Evolutionary conservation across 2,113 vertebrate genomes (phyloP).

Genomic region (Scomber scombrus): DNA sequence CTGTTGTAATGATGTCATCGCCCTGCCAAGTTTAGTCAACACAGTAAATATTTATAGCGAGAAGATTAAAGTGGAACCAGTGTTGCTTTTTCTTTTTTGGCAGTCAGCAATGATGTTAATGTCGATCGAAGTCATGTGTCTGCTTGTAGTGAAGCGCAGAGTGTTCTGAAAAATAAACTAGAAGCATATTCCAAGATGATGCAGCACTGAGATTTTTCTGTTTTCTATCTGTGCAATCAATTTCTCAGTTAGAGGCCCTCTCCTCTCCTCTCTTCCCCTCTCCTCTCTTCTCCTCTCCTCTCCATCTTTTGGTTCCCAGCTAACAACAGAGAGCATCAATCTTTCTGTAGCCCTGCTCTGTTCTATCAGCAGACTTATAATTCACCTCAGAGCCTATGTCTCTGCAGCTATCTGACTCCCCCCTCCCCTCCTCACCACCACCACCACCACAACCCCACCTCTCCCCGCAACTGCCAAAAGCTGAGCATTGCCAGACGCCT

Average conservation of each 20-base stretch:
- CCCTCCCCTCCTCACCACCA: neutral
- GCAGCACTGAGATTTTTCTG: neutral
- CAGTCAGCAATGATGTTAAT: neutral
- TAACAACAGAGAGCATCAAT: constrained; percentile 75
- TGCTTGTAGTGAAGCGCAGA: neutral
- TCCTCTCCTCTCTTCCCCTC: neutral
- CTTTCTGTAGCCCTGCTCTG: constrained; percentile 61
- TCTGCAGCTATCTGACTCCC: constrained; percentile 59
- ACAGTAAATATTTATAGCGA: constrained; percentile 2
- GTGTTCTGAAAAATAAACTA: neutral
- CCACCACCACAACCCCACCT: too few species aligned
- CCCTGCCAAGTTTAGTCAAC: constrained; percentile 15
- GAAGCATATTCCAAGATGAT: neutral
- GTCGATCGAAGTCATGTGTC: neutral
- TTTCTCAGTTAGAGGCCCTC: neutral
- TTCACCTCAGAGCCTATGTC: constrained; percentile 76
- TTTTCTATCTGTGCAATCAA: constrained; percentile 20
- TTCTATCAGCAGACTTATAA: constrained; percentile 77
- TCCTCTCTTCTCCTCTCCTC: constrained; percentile 34
- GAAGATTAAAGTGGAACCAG: neutral
- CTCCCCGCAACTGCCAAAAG: constrained; percentile 64
- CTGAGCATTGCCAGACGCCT: constrained; percentile 66
- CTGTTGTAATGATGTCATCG: constrained; percentile 38
- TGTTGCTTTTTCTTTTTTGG: neutral
- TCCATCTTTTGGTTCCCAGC: constrained; percentile 47